A percentile compares a stretch with the other conserved stretches of the same genome.
phyloP scores from a whole-genome alignment of 2,797 vertebrate genomes.

The Lithobates sylvaticus region DNA sequence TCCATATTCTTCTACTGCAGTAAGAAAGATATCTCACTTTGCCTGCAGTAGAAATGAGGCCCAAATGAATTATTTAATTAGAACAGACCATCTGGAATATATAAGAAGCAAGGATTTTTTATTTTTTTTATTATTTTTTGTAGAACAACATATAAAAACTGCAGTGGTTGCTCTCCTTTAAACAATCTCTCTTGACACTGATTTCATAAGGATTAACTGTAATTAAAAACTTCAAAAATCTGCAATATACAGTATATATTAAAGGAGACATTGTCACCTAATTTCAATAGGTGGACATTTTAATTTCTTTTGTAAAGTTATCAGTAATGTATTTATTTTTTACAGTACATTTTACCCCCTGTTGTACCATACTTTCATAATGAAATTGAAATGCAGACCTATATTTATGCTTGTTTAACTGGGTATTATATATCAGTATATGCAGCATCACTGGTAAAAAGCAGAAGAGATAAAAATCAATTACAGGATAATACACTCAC shows the following conservation, averaged over 20 bases:
- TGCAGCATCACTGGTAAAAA: too few species aligned
- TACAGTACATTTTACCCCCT: too few species aligned
- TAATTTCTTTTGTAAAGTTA: too few species aligned
- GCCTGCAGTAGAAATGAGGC: constrained; percentile 53
- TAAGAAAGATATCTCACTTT: constrained; percentile 51
- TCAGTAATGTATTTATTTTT: too few species aligned
- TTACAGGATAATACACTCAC: too few species aligned
- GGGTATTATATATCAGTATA: too few species aligned
- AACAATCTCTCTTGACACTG: neutral
- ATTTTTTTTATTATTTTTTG: constrained; percentile 19
- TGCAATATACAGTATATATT: neutral
- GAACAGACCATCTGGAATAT: constrained; percentile 60
- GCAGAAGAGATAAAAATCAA: too few species aligned
- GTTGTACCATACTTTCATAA: too few species aligned
- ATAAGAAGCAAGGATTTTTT: constrained; percentile 1
- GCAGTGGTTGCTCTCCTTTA: constrained; percentile 22
- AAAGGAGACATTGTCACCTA: too few species aligned
- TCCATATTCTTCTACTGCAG: constrained; percentile 43
- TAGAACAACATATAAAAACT: constrained; percentile 5
- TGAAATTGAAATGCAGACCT: too few species aligned
- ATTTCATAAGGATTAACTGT: constrained; percentile 21
- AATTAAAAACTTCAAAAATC: neutral
- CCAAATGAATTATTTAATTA: constrained; percentile 63
- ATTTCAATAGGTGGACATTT: too few species aligned
- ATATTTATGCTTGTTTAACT: too few species aligned